Percentiles rank a stretch among this genome's conserved stretches.
phyloP scores from a whole-genome alignment of 2,797 vertebrate genomes.

The Chelonia mydas region DNA sequence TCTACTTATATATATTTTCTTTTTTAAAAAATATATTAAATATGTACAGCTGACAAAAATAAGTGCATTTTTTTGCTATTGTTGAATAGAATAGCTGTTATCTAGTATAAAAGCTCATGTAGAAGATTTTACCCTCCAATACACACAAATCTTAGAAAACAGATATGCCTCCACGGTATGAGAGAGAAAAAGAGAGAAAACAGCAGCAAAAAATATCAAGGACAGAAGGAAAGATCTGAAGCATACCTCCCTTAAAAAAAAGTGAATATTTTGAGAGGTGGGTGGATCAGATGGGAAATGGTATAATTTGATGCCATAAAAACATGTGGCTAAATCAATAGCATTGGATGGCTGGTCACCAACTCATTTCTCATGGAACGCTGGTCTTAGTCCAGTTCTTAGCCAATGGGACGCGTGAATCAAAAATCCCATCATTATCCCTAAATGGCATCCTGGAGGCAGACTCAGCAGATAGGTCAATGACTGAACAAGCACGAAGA shows the following conservation, averaged over 20 bases:
- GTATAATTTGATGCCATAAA: background rate
- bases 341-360: background rate
- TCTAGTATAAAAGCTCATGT: background rate
- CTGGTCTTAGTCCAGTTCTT: background rate
- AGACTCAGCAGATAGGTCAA: background rate
- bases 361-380: background rate
- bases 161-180: background rate
- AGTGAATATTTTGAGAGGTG: background rate
- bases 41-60: background rate
- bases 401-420: background rate
- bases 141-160: background rate
- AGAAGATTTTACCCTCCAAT: background rate
- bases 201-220: background rate
- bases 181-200: background rate
- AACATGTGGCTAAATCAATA: background rate
- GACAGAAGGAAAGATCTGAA: background rate
- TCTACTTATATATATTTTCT: background rate
- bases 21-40: background rate
- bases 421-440: background rate
- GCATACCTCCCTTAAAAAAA: background rate
- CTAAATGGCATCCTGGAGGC: background rate
- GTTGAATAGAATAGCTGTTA: background rate
- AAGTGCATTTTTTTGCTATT: background rate
- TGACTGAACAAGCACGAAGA: background rate
- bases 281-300: background rate